Conservation (phyloP, 2,113 vertebrate genomes). For the Andinoacara biseriatus region DNA sequence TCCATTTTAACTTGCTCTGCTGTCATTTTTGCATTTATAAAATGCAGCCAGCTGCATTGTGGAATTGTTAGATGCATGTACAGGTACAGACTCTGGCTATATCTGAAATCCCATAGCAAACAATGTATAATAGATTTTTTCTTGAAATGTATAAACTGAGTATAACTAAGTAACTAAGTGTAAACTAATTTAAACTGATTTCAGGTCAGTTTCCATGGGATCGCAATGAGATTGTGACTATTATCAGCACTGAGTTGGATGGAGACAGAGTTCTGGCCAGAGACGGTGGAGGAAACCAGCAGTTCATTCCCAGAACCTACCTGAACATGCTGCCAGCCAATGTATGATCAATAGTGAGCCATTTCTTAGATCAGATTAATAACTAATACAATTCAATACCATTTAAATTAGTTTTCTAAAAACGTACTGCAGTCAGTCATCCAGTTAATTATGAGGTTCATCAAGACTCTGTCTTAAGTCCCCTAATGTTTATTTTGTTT, state of each 20-base stretch:
- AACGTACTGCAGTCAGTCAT: no score
- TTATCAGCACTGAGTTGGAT: constrained; percentile 31
- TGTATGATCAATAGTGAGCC: constrained; percentile 43
- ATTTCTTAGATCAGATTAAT: not conserved
- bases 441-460: no score
- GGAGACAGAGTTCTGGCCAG: constrained; percentile 58
- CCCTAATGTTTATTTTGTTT: no score
- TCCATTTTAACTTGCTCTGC: not conserved
- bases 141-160: not conserved
- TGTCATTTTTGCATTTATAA: not conserved
- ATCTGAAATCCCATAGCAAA: not conserved
- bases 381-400: no score
- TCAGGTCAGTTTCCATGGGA: constrained; percentile 61
- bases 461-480: no score
- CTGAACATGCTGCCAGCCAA: constrained; percentile 45
- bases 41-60: not conserved
- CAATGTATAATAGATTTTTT: not conserved
- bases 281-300: constrained; percentile 65
- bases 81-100: not conserved
- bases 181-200: not conserved
- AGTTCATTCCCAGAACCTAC: constrained; percentile 67
- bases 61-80: not conserved
- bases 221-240: constrained; percentile 50
- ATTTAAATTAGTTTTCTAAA: no score
- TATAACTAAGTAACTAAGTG: not conserved